phyloP scores from a whole-genome alignment of 2,797 vertebrate species.

The Phalanger gymnotis region DNA sequence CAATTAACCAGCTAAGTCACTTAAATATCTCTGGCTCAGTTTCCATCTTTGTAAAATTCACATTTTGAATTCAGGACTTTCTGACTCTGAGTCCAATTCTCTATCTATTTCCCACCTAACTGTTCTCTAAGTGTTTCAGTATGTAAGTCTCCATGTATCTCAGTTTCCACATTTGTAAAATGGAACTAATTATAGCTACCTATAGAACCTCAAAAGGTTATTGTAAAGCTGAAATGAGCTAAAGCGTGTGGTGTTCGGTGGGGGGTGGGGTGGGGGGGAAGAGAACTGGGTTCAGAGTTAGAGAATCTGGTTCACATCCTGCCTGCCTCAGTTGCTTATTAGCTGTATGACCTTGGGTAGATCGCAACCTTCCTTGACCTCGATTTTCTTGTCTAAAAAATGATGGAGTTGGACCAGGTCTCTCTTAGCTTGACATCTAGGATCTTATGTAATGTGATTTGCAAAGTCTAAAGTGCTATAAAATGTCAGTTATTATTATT shows the following conservation, averaged over 20 bases:
- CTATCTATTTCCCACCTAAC: neutral
- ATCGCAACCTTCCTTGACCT: neutral
- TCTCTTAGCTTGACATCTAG: neutral
- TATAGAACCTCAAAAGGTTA: neutral
- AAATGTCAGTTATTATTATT: neutral
- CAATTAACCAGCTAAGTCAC: neutral
- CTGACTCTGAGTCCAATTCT: neutral
- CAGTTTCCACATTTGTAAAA: neutral
- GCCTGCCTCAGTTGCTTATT: neutral
- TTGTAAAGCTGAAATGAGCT: neutral
- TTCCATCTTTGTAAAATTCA: neutral
- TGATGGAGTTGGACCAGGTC: neutral
- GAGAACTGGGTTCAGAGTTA: neutral
- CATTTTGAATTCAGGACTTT: neutral
- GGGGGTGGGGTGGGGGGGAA: no score
- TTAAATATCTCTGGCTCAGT: neutral
- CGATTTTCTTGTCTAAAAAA: neutral
- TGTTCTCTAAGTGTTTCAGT: neutral
- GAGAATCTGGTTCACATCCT: neutral
- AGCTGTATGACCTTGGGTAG: neutral
- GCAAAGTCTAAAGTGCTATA: neutral
- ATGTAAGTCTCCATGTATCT: neutral
- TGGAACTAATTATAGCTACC: neutral
- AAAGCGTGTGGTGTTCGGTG: neutral
- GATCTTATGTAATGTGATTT: neutral